These are phyloP conservation scores for Dexiosoma caninum DNA, from an alignment of 2,888 invertebrate genomes.

Conservation along the genomic window DNA sequence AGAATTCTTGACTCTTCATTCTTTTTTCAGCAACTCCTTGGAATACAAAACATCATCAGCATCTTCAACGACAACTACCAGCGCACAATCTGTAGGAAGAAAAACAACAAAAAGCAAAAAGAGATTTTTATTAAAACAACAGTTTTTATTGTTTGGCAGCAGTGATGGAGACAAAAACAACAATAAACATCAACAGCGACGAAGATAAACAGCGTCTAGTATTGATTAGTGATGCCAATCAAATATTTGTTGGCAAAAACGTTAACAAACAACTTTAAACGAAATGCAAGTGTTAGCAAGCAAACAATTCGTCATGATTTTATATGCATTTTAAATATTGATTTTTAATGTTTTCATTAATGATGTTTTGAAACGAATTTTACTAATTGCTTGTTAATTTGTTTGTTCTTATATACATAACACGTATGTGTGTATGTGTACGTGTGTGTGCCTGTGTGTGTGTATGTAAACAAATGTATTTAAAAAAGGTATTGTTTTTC, in stretches of 20 bases:
- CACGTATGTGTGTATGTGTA: background rate
- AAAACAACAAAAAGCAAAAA: background rate
- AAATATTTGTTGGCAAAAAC: conserved; percentile 20
- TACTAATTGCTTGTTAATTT: conserved; percentile 33
- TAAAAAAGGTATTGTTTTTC: background rate
- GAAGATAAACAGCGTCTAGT: conserved; percentile 25
- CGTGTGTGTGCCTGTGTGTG: background rate
- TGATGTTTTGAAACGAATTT: conserved; percentile 17
- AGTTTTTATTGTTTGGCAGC: conserved; percentile 39
- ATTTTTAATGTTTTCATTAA: conserved; percentile 19
- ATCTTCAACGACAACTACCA: conserved; percentile 1
- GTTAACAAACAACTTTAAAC: background rate
- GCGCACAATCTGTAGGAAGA: conserved; percentile 32
- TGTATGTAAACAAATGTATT: no score
- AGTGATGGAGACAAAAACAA: conserved; percentile 18
- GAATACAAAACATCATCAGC: conserved; percentile 27
- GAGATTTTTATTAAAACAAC: conserved; percentile 38
- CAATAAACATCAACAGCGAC: background rate
- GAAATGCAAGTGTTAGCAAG: conserved; percentile 1
- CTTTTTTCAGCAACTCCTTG: conserved; percentile 5
- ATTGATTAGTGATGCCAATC: conserved; percentile 52
- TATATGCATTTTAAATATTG: conserved; percentile 14
- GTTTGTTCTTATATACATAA: background rate
- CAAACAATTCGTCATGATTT: background rate
- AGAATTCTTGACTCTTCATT: conserved; percentile 13